phyloP scores from a whole-genome alignment of 2,888 invertebrate species.

The Trachelus iudaicus region DNA sequence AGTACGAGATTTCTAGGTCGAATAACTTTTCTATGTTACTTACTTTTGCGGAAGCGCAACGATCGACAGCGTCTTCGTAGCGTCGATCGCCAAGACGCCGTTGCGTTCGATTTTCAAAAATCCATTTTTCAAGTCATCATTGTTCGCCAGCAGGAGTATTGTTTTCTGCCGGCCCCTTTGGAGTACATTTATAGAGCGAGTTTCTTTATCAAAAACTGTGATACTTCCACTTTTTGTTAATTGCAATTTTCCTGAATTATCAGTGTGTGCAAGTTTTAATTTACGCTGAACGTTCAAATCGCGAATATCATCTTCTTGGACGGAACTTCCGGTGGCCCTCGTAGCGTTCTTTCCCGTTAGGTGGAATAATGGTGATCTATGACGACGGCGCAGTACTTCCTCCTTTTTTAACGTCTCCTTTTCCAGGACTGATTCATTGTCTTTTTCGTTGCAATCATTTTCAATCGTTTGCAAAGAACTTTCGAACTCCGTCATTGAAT shows the following conservation, averaged over 20 bases:
- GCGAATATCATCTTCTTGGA: not conserved
- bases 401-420: not conserved
- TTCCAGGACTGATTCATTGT: not conserved
- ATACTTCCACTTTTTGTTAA: conserved; percentile 39
- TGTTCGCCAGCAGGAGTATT: conserved; percentile 48
- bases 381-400: not conserved
- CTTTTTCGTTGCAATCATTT: not conserved
- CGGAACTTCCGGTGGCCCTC: not conserved
- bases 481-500: not conserved
- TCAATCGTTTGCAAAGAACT: not conserved
- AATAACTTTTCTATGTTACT: conserved; percentile 8
- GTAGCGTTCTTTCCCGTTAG: not conserved
- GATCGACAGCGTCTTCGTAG: conserved; percentile 35
- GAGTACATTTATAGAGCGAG: conserved; percentile 47
- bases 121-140: conserved; percentile 38
- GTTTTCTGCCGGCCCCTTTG: conserved; percentile 51
- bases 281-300: not conserved
- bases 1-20: not conserved
- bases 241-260: conserved; percentile 31
- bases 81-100: conserved; percentile 30
- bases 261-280: conserved; percentile 33
- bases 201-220: conserved; percentile 42
- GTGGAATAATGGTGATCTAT: not conserved
- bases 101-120: conserved; percentile 46
- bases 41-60: conserved; percentile 37